These are phyloP conservation scores for Sula dactylatra DNA, from an alignment of 2,113 vertebrate species.

Conservation along the genomic window DNA sequence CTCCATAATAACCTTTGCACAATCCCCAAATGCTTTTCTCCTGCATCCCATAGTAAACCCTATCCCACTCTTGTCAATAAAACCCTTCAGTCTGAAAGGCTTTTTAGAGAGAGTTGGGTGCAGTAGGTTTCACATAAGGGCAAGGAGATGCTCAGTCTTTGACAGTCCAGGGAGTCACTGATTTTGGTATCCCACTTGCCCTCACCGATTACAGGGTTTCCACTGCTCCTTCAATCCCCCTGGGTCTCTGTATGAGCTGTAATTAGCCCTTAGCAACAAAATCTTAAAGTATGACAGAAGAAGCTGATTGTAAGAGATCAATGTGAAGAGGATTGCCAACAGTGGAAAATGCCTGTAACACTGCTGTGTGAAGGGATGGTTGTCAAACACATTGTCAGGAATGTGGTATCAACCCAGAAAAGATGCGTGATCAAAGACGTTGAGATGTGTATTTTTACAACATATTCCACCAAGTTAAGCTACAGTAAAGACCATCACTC, in stretches of 20 bases:
- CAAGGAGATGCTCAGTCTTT: not conserved
- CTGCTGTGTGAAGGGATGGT: not conserved
- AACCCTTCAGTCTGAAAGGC: not conserved
- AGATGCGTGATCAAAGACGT: not conserved
- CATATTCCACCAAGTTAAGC: not conserved
- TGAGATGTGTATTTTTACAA: not conserved
- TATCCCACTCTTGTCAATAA: not conserved
- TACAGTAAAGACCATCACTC: not conserved
- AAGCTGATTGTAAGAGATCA: not conserved
- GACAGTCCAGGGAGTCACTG: not conserved
- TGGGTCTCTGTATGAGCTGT: rapidly evolving
- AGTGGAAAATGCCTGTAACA: not conserved
- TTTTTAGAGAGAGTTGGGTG: not conserved
- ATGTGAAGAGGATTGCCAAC: not conserved
- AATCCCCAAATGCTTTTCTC: not conserved
- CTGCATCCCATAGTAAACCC: not conserved
- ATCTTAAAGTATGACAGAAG: not conserved
- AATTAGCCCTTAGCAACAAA: not conserved
- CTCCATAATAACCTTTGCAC: not conserved
- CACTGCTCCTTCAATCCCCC: not conserved
- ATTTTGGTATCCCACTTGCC: not conserved
- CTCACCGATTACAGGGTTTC: not conserved
- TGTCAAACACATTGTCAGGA: not conserved
- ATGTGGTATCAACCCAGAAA: not conserved
- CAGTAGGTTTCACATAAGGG: not conserved